A percentile compares a stretch with the other conserved stretches of the same genome.
These are phyloP conservation scores for Entomyzon cyanotis DNA, from an alignment of 2,113 vertebrate genomes.

Conservation along the genomic window DNA sequence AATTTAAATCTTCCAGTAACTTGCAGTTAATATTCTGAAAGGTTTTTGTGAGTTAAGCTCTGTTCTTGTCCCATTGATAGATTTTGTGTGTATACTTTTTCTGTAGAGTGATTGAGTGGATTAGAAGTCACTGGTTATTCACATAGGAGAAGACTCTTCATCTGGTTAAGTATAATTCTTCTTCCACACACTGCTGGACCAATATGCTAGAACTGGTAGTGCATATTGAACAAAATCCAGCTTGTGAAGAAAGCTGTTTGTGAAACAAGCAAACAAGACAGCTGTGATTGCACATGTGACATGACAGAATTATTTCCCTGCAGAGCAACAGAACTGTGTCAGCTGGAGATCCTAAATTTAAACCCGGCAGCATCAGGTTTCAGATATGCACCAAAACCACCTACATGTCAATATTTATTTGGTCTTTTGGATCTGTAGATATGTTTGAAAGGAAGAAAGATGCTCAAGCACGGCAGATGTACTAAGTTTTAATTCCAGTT, in stretches of 20 bases:
- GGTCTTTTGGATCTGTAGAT: background rate
- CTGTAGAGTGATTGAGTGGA: background rate
- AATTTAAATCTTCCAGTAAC: background rate
- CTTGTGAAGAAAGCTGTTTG: background rate
- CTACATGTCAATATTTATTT: constrained; percentile 1
- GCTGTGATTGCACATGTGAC: background rate
- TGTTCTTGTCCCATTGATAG: background rate
- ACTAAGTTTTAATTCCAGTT: background rate
- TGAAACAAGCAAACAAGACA: background rate
- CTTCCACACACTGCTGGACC: background rate
- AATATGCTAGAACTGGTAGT: background rate
- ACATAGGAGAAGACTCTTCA: background rate
- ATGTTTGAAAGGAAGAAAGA: background rate
- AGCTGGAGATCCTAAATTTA: constrained; percentile 5
- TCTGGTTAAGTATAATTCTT: background rate
- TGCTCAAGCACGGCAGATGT: background rate
- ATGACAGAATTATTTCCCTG: background rate
- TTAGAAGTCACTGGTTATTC: background rate
- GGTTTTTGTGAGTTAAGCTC: background rate
- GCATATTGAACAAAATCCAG: background rate
- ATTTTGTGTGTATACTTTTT: background rate
- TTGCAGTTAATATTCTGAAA: background rate
- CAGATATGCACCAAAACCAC: background rate
- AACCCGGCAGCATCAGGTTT: background rate
- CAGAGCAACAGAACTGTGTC: background rate